Conservation (phyloP, 2,797 vertebrate genomes). For the Tympanoctomys barrerae region DNA sequence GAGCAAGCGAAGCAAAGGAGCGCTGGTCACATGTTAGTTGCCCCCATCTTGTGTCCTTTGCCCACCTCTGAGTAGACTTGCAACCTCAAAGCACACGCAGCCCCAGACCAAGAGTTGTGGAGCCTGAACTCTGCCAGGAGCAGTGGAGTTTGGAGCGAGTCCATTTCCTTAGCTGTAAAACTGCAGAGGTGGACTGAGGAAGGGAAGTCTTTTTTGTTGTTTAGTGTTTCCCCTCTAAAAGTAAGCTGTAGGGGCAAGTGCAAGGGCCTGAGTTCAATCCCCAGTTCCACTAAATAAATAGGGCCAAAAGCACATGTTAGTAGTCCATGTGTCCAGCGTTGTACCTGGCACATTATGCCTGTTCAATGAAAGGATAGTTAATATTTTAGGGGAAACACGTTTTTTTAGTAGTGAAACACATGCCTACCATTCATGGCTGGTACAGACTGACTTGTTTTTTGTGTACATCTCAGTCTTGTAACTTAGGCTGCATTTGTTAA, state of each 20-base stretch:
- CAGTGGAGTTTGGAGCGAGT: neutral
- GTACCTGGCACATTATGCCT: neutral
- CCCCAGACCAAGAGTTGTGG: neutral
- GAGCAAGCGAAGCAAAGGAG: neutral
- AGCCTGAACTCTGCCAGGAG: slow-evolving; percentile 25
- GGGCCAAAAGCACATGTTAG: neutral
- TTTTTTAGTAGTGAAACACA: neutral
- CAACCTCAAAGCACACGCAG: neutral
- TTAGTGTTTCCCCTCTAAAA: neutral
- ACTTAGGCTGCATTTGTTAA: neutral
- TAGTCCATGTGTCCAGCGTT: neutral
- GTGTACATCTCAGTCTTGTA: neutral
- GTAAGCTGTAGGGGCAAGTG: neutral
- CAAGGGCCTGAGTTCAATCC: too few relatives aligned
- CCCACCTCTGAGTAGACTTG: neutral
- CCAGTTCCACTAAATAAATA: neutral
- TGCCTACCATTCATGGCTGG: neutral
- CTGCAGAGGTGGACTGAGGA: neutral
- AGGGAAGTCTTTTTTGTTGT: neutral
- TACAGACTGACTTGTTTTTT: neutral
- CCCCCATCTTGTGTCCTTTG: neutral
- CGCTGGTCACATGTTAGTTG: neutral
- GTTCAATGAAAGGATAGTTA: slow-evolving; percentile 36
- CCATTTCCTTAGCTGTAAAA: neutral
- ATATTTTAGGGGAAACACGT: slow-evolving; percentile 12